Conservation (phyloP, 1,140 invertebrate genomes). For the Polypedilum pembai region DNA sequence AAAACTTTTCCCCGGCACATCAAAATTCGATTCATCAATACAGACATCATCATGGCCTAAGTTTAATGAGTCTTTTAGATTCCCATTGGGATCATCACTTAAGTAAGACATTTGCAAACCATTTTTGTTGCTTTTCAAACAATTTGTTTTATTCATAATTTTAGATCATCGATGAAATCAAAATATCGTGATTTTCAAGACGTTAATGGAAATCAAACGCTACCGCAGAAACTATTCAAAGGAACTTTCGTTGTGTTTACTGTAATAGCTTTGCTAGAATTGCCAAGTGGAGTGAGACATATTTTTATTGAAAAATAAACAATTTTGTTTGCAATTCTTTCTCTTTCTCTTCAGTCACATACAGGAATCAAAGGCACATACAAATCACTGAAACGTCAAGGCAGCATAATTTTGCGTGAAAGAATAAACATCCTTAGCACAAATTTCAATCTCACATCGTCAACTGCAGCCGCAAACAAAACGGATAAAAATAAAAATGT, state of each 20-base stretch:
- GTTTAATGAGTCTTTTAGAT: conserved; percentile 68
- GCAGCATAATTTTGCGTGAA: conserved; percentile 20
- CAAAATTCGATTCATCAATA: conserved; percentile 62
- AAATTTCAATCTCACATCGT: not conserved
- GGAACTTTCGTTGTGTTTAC: conserved; percentile 66
- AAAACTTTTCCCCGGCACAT: conserved; percentile 62
- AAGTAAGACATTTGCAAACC: conserved; percentile 42
- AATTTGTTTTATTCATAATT: not conserved
- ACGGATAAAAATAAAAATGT: conserved; percentile 9
- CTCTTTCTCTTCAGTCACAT: not conserved
- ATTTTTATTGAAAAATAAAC: not conserved
- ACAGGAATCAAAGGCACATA: conserved; percentile 16
- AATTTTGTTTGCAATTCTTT: not conserved
- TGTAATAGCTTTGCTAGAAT: conserved; percentile 61
- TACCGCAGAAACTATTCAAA: conserved; percentile 49
- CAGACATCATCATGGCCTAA: conserved; percentile 67
- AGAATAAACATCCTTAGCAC: not conserved
- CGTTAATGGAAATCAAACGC: conserved; percentile 33
- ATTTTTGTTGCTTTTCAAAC: conserved; percentile 32
- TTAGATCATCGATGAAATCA: not conserved
- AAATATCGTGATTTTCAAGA: conserved; percentile 32
- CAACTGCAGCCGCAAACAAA: not conserved
- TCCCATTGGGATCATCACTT: conserved; percentile 49
- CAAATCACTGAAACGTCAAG: conserved; percentile 4
- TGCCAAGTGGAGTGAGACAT: conserved; percentile 41